Base-by-base conservation (phyloP, 35 echinoderm and acorn worm genomes). In the Amphiura filiformis region DNA sequence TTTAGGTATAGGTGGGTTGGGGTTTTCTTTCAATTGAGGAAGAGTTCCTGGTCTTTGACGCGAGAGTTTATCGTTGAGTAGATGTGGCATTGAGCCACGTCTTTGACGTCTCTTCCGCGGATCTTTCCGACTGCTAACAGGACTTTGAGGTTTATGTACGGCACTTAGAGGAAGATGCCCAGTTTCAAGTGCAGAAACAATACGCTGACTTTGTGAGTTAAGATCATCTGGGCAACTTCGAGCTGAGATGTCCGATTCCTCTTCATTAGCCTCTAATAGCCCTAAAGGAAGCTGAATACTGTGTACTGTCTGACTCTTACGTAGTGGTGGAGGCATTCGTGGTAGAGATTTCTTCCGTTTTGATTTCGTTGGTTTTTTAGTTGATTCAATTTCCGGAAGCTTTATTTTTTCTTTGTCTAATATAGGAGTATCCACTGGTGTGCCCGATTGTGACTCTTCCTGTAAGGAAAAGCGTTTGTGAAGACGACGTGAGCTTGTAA, bases 281-380 rank as follows among this genome's bases (percentile, higher is more conserved):
- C 82, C 49, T 36, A 38, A 64, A 26, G 95, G 88, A 13, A 93
- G 80, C 15, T 85, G 93, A 44, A 97, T 97, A 18, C 80, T 80
- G 42, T 97, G 91, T 38, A 93, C 76, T 26, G 95, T 97, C 76
- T 93, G 91, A 80, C 95, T 93, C 41, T 97, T 97, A 31, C 65
- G 84, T 7, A 97, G 81, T 23, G 95, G 95, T 18, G 91, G 91
- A 33, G 95, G 95, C 91, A 93, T 97, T 5, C 88, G 84, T 1
- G 95, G 95, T 39, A 97, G 40, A 14, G 84, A 91, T 0, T 88
- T 39, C 13, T 88, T 76, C 35, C 91, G 70, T 36, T 35, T 93
- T 26, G 47, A 38, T 32, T 42, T 31, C 57, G 57, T 82, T 23
- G 18, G 26, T 70, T 11, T 70, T 18, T 4, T 70, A 47, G 41